A percentile compares a stretch with the other conserved stretches of the same genome.
Evolutionary conservation across 2,797 vertebrate genomes (phyloP).

Genomic region (Mormyrus hasselquistii): DNA sequence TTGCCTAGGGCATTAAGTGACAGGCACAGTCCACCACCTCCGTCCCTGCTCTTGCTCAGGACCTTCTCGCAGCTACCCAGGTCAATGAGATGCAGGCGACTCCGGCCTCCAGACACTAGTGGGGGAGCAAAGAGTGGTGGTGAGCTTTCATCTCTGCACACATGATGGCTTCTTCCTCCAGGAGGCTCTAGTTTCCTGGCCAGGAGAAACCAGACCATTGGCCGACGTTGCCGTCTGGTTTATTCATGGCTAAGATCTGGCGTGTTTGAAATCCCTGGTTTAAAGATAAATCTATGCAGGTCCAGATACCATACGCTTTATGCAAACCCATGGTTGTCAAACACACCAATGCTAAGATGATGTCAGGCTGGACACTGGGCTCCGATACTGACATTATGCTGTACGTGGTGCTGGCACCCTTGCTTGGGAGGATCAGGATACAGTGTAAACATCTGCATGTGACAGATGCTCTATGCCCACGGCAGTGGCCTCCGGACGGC

Average conservation of each 20-base stretch:
- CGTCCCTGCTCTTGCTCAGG: conserved; percentile 78
- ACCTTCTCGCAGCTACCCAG: conserved; percentile 90
- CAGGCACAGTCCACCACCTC: conserved; percentile 77
- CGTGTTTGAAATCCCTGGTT: conserved; percentile 43
- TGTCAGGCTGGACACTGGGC: neutral
- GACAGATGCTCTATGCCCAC: neutral
- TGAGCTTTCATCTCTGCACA: neutral
- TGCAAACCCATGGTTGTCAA: conserved; percentile 11
- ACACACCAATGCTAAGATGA: neutral
- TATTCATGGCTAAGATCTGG: conserved; percentile 45
- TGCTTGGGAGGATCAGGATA: neutral
- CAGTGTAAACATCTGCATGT: neutral
- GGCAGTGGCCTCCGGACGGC: conserved; percentile 33
- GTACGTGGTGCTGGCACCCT: neutral
- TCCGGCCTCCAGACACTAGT: conserved; percentile 91
- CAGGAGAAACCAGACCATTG: conserved; percentile 33
- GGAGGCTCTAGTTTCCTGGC: neutral
- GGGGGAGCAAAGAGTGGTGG: neutral
- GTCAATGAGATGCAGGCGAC: conserved; percentile 94
- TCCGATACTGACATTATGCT: neutral
- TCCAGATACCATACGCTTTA: conserved; percentile 32
- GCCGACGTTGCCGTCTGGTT: conserved; percentile 34
- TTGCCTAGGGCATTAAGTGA: conserved; percentile 91
- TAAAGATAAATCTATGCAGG: conserved; percentile 31
- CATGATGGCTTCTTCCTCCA: neutral